A percentile compares a stretch with the other conserved stretches of the same genome.
Conservation (phyloP, 2,797 vertebrate genomes). For the Myotis vivesi region DNA sequence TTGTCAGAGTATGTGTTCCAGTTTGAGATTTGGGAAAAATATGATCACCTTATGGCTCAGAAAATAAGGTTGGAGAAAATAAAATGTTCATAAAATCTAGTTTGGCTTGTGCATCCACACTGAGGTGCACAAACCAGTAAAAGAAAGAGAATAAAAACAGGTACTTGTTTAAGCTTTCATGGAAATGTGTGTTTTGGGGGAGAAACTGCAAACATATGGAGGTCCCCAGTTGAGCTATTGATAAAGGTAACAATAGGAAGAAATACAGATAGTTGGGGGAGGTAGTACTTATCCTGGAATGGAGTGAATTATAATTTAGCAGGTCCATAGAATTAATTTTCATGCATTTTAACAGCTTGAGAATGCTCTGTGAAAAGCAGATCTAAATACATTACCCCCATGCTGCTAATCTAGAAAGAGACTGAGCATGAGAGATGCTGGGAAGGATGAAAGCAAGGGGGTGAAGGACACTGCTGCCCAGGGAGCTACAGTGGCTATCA, state of each 20-base stretch:
- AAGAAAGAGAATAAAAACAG: background rate
- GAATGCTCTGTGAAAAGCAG: background rate
- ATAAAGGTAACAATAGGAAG: background rate
- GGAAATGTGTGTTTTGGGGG: background rate
- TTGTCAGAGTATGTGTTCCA: background rate
- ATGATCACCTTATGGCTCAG: background rate
- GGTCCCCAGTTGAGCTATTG: background rate
- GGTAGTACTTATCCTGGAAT: background rate
- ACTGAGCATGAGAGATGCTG: background rate
- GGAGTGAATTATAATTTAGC: background rate
- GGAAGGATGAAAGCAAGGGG: background rate
- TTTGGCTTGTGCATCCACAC: background rate
- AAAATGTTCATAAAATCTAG: background rate
- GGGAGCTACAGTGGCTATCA: background rate
- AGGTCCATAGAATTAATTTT: background rate
- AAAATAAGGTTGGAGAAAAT: background rate
- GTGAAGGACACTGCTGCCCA: too few relatives aligned
- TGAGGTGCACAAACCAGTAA: background rate
- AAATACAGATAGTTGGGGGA: background rate
- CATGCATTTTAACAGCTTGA: background rate
- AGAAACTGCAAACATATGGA: background rate
- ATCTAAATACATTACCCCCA: background rate
- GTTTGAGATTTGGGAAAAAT: background rate
- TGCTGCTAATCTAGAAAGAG: background rate
- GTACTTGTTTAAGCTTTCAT: background rate